Conservation (phyloP, 2,113 vertebrate genomes). For the Rhegmatorhina hoffmannsi region DNA sequence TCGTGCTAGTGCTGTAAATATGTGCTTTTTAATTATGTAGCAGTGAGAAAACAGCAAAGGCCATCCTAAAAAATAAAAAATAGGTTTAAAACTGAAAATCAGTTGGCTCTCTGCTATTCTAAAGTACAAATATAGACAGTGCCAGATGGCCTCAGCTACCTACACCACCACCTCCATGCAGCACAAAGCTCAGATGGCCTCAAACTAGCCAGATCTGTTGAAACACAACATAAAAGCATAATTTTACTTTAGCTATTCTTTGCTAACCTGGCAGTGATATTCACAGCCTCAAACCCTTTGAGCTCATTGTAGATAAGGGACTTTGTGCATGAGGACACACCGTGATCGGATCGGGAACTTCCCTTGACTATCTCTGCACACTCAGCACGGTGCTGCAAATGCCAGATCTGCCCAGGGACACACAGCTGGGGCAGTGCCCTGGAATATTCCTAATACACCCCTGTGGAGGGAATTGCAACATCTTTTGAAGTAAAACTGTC, state of each 20-base stretch:
- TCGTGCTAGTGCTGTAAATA: not conserved
- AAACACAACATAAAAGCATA: not conserved
- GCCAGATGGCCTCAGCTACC: conserved; percentile 4
- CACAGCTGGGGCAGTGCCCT: not conserved
- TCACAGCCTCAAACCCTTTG: not conserved
- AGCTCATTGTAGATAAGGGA: not conserved
- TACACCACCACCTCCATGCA: conserved; percentile 21
- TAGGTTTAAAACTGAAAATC: not conserved
- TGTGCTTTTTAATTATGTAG: not conserved
- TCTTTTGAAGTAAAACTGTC: not conserved
- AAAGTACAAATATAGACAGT: not conserved
- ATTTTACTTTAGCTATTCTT: not conserved
- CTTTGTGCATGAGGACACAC: not conserved
- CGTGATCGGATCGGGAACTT: not conserved
- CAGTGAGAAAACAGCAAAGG: not conserved
- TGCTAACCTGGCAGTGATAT: not conserved
- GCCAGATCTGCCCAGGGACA: not conserved
- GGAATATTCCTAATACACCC: not conserved
- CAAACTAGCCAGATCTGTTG: not conserved
- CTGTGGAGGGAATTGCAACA: not conserved
- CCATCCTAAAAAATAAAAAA: not conserved
- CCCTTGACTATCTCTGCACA: not conserved
- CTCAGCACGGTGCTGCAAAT: not conserved
- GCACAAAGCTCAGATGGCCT: conserved; percentile 12
- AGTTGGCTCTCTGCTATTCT: not conserved